Percentiles rank a stretch among this genome's conserved stretches.
Evolutionary conservation across 2,797 vertebrate species (phyloP).

Genomic region (Pantherophis vulpinus): DNA sequence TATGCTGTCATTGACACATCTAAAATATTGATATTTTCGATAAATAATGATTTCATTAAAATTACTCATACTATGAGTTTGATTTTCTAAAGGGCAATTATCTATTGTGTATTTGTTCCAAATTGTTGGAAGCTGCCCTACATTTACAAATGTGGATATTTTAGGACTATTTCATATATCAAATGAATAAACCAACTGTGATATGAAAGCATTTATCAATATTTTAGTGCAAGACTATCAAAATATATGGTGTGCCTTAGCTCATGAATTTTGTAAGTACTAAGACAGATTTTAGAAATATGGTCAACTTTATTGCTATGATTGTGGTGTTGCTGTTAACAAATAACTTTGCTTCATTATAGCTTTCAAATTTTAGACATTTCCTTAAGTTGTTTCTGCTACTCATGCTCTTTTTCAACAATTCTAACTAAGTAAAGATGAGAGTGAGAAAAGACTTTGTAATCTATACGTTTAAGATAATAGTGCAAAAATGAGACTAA

Average conservation of each 20-base stretch:
- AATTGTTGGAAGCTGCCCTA: background rate
- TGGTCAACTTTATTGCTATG: background rate
- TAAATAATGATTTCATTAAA: background rate
- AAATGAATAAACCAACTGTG: background rate
- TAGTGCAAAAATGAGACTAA: background rate
- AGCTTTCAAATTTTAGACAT: background rate
- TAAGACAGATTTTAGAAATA: background rate
- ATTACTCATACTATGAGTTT: background rate
- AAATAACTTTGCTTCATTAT: background rate
- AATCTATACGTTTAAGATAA: background rate
- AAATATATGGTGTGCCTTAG: background rate
- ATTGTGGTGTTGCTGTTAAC: background rate
- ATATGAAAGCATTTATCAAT: background rate
- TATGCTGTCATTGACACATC: background rate
- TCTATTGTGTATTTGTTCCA: background rate
- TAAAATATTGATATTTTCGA: background rate
- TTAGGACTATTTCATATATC: background rate
- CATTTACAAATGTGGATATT: background rate
- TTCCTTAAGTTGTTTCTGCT: background rate
- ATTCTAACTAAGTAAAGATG: background rate
- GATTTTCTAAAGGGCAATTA: background rate
- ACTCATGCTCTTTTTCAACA: background rate
- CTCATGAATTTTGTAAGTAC: background rate
- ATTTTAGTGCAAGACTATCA: background rate
- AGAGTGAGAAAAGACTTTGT: background rate